Evolutionary conservation across 1,140 invertebrate genomes (phyloP).

Genomic region (Drosophila kanapiae): DNA sequence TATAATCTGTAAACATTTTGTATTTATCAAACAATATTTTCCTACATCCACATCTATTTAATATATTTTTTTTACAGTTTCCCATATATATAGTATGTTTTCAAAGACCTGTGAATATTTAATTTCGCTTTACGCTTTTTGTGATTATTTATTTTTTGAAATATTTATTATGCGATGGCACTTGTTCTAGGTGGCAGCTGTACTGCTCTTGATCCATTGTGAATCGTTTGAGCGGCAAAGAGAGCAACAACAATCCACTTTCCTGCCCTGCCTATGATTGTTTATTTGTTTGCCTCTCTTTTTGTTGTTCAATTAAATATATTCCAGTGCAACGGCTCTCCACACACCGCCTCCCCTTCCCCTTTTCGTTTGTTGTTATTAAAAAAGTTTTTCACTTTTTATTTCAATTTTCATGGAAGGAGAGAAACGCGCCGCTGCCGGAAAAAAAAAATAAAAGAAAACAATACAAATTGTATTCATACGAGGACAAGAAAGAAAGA

Average conservation of each 20-base stretch:
- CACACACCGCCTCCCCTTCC: too few relatives aligned
- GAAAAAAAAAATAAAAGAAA: constrained; percentile 12
- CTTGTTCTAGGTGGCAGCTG: constrained; percentile 48
- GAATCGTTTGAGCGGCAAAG: constrained; percentile 66
- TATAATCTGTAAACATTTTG: neutral
- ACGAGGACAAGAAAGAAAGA: neutral
- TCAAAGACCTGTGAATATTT: constrained; percentile 19
- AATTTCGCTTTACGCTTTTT: constrained; percentile 7
- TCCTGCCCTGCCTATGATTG: constrained; percentile 44
- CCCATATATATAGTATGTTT: neutral
- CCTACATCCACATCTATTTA: neutral
- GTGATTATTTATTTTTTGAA: constrained; percentile 27
- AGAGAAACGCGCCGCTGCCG: neutral
- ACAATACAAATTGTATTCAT: constrained; percentile 5
- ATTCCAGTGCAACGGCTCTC: constrained; percentile 26
- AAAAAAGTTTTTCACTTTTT: constrained; percentile 65
- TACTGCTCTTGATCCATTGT: constrained; percentile 57
- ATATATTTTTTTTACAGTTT: too few relatives aligned
- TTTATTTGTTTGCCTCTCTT: constrained; percentile 45
- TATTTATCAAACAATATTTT: neutral
- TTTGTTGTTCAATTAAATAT: constrained; percentile 77
- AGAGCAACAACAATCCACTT: constrained; percentile 54
- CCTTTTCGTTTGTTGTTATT: constrained; percentile 36
- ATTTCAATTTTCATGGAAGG: constrained; percentile 46
- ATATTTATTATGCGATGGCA: constrained; percentile 30